Evolutionary conservation across 2,888 invertebrate genomes (phyloP).

Genomic region (Chalcosyrphus nemorum): DNA sequence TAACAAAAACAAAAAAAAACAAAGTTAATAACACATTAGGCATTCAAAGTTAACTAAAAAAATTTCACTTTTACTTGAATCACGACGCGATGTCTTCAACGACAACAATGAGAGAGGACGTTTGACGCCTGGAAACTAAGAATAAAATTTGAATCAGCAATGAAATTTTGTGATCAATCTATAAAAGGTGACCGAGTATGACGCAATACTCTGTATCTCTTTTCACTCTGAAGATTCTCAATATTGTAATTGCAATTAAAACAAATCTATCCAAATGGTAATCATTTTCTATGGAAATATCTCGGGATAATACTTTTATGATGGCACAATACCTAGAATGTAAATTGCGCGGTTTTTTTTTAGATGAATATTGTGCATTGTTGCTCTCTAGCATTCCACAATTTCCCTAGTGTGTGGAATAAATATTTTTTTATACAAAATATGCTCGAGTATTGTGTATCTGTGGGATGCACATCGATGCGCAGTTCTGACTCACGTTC

Average conservation of each 20-base stretch:
- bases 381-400: slow-evolving; percentile 4
- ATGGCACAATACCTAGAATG: not conserved
- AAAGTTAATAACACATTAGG: not conserved
- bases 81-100: not conserved
- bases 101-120: not conserved
- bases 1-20: too few relatives aligned
- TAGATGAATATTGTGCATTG: not conserved
- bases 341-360: not conserved
- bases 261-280: too few relatives aligned
- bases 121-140: not conserved
- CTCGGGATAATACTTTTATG: not conserved
- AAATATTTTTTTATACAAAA: too few relatives aligned
- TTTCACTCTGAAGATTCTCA: not conserved
- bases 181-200: not conserved
- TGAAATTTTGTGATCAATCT: not conserved
- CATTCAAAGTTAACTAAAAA: not conserved
- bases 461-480: slow-evolving; percentile 59
- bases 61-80: not conserved
- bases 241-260: not conserved
- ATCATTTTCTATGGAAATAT: not conserved
- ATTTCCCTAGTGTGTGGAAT: slow-evolving; percentile 9
- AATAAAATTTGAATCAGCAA: not conserved
- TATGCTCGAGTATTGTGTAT: not conserved
- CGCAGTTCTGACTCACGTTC: slow-evolving; percentile 55
- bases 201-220: slow-evolving; percentile 2